These are phyloP conservation scores for Nineta flava DNA, from an alignment of 2,888 invertebrate genomes.

Conservation along the genomic window DNA sequence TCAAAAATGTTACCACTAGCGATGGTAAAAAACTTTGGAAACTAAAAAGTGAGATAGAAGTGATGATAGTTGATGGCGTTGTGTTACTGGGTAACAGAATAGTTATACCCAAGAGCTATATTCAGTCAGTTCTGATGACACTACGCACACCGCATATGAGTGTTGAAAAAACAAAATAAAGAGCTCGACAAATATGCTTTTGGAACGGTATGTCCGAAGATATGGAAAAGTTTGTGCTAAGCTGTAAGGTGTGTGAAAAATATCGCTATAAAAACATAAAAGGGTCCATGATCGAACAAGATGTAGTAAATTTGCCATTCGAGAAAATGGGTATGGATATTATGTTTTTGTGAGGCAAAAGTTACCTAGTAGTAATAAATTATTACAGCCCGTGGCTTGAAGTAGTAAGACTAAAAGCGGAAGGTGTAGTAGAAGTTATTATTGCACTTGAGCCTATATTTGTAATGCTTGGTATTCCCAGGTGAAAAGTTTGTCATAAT, in stretches of 20 bases:
- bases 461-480: constrained; percentile 12
- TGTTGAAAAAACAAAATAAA: constrained; percentile 5
- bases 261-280: not conserved
- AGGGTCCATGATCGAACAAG: constrained; percentile 5
- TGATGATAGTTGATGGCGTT: not conserved
- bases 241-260: constrained; percentile 5
- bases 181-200: constrained; percentile 3
- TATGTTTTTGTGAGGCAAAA: constrained; percentile 6
- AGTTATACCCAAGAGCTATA: no score
- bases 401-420: constrained; percentile 9
- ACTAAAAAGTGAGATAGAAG: not conserved
- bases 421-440: constrained; percentile 8
- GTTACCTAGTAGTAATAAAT: constrained; percentile 12
- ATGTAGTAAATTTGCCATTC: constrained; percentile 10
- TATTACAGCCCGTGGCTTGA: constrained; percentile 14
- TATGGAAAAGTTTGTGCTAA: constrained; percentile 5
- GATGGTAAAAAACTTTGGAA: not conserved
- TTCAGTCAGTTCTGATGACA: constrained; percentile 1
- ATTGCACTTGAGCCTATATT: constrained; percentile 10
- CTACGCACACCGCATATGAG: constrained; percentile 2
- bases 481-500: constrained; percentile 10
- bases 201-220: not conserved
- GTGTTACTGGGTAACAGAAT: not conserved
- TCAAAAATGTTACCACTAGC: not conserved
- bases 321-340: constrained; percentile 12